Evolutionary conservation across 2,797 vertebrate genomes (phyloP).

Genomic region (Sebastes ruberrimus): DNA sequence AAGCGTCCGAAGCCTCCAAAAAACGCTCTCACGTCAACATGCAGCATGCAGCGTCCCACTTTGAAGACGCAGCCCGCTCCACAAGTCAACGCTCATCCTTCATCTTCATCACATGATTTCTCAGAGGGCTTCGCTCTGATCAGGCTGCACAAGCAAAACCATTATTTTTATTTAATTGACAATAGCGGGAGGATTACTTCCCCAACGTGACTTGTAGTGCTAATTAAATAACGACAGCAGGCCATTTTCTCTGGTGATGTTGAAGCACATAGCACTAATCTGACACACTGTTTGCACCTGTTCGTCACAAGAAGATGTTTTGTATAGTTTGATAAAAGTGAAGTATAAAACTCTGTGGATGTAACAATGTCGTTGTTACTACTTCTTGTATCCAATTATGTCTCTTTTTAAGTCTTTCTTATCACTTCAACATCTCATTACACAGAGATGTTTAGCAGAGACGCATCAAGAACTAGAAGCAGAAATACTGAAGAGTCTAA

Average conservation of each 20-base stretch:
- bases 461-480: neutral
- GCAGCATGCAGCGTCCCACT: slow-evolving; percentile 22
- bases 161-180: slow-evolving; percentile 4
- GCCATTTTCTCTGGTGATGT: neutral
- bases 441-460: neutral
- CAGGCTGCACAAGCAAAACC: neutral
- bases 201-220: neutral
- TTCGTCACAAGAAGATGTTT: neutral
- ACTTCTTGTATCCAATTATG: neutral
- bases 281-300: neutral
- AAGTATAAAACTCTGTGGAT: no score
- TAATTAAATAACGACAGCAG: slow-evolving; percentile 8
- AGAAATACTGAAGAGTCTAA: neutral
- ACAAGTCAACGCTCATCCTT: neutral
- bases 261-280: neutral
- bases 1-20: neutral
- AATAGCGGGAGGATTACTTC: neutral
- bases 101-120: neutral
- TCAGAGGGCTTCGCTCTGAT: slow-evolving; percentile 1
- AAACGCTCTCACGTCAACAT: slow-evolving; percentile 17
- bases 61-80: slow-evolving; percentile 30
- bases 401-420: neutral
- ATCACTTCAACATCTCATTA: neutral
- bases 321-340: no score
- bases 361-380: neutral